Conservation (phyloP, 2,113 vertebrate genomes). For the Mirounga angustirostris region DNA sequence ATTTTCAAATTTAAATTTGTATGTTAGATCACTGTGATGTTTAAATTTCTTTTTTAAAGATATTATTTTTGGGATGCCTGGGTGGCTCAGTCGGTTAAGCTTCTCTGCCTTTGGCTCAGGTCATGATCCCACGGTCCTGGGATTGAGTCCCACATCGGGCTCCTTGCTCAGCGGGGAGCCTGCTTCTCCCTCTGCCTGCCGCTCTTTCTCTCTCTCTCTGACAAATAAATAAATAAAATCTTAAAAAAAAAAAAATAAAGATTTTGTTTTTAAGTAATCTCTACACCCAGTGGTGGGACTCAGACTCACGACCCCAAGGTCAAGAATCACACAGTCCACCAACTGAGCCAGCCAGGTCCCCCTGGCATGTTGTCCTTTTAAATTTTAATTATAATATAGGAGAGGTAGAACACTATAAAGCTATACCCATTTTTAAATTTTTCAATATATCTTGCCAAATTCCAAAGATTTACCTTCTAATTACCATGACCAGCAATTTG, state of each 20-base stretch:
- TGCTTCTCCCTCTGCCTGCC: too few relatives aligned
- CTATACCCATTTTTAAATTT: background rate
- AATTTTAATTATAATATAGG: conserved; percentile 56
- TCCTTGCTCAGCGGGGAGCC: too few relatives aligned
- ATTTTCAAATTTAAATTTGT: conserved; percentile 33
- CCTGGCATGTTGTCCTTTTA: conserved; percentile 27
- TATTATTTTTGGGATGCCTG: background rate
- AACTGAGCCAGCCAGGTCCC: background rate
- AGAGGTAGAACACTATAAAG: background rate
- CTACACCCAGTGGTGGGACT: background rate
- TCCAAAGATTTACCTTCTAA: conserved; percentile 11
- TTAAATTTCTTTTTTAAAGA: background rate
- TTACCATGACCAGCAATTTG: background rate
- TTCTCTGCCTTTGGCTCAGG: too few relatives aligned
- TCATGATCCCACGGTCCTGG: too few relatives aligned
- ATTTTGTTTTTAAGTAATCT: background rate
- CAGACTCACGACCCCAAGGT: background rate
- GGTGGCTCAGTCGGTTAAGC: too few relatives aligned
- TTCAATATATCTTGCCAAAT: background rate
- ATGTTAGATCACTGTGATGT: background rate
- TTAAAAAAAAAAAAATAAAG: background rate
- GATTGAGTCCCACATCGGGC: too few relatives aligned
- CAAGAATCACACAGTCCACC: background rate
- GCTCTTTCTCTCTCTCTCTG: background rate
- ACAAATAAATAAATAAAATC: background rate